Evolutionary conservation across 2,113 vertebrate species (phyloP), one percentile per base, ranked within the genome.

Genomic region (Dascyllus trimaculatus): DNA sequence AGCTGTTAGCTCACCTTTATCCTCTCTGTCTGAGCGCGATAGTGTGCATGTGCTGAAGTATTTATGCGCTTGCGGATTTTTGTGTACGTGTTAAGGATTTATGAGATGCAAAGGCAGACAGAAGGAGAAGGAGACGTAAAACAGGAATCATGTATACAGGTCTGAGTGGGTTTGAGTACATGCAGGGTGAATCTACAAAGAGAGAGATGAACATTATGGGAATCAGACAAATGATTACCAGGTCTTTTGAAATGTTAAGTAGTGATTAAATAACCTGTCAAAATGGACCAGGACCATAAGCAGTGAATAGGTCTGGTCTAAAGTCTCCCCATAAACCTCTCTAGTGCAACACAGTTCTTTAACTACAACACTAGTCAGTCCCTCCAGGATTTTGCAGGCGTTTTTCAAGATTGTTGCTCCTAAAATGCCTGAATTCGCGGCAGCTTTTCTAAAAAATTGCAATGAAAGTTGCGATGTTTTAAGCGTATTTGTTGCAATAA

Each of bases 1-100:
- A 86, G 68, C 82, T 75, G 81, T 85, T 78, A 82, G 62, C 29
- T 79, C 80, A 80, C 80, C 87, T 88, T 75, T 73, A n/a, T 35
- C 26, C 24, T 64, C 56, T 72, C 29, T 63, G 48, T 69, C 22
- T 67, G 52, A 22, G 22, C 59, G 25, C 67, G 17, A 58, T 18
- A 62, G 35, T 53, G 64, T 65, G 21, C 57, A 4, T 66, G 59
- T 57, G 45, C 22, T 74, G 22, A 43, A 18, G 35, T 64, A 65
- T 84, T 62, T 63, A 56, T 57, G 66, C 53, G 14, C 4, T 18
- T 52, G 53, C 67, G 56, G 69, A 80, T 19, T 70, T 18, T 86
- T 80, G 53, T 69, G 51, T 24, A 61, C 26, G 24, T 59, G 43
- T 19, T 11, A 61, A n/a, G 58, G 71, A 85, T 80, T 84, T 61